phyloP scores from a whole-genome alignment of 2,888 invertebrate genomes.

The Leptura quadrifasciata region DNA sequence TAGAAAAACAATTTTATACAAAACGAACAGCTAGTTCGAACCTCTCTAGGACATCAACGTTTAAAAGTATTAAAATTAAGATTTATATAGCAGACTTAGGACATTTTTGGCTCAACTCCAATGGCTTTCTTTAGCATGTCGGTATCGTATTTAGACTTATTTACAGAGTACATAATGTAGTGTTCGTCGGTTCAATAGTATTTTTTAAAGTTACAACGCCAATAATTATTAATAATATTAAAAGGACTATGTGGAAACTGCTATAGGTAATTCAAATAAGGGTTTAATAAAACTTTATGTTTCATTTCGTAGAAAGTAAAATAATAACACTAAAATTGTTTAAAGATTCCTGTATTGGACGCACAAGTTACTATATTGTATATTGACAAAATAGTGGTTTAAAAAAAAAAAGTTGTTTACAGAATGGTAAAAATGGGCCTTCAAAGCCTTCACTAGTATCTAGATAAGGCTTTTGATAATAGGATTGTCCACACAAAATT shows the following conservation, averaged over 20 bases:
- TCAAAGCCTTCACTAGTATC: too few species aligned
- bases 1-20: neutral
- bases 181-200: neutral
- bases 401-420: too few species aligned
- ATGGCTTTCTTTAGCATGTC: conserved; percentile 16
- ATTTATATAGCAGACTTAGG: conserved; percentile 34
- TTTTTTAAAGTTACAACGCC: neutral
- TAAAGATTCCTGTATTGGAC: too few species aligned
- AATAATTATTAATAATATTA: neutral
- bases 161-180: conserved; percentile 12
- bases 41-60: conserved; percentile 21
- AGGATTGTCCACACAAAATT: too few species aligned
- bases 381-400: too few species aligned
- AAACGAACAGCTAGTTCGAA: conserved; percentile 6
- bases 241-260: neutral
- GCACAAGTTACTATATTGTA: too few species aligned
- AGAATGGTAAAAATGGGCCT: too few species aligned
- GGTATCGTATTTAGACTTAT: conserved; percentile 36
- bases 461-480: too few species aligned
- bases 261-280: too few species aligned
- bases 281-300: too few species aligned
- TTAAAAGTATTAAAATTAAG: conserved; percentile 27
- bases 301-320: too few species aligned
- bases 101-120: conserved; percentile 32
- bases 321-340: too few species aligned